Evolutionary conservation across 2,113 vertebrate species (phyloP), one percentile per base, ranked within the genome.

Genomic region (Brienomyrus longianalis): DNA sequence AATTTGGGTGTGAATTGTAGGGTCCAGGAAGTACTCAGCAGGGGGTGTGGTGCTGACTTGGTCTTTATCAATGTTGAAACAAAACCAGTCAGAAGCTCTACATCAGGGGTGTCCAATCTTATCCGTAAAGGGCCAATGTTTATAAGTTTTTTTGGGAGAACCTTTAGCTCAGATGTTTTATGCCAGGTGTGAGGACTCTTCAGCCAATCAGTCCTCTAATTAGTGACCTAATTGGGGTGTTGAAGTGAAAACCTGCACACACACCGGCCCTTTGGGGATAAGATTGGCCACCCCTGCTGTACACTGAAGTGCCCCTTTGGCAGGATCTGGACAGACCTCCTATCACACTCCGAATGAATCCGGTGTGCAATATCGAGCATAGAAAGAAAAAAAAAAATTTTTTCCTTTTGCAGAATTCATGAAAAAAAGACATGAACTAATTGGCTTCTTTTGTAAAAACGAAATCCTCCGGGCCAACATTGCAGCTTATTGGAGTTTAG

Each of bases 391-490:
- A 77, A 77, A n/a, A 11, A 39, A 39, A 1, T 0, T 17, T n/a
- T 77, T 62, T 90, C 50, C 59, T 43, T 31, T n/a, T 70, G 13
- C 4, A 88, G 59, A 86, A 43, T 87, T 8, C 10, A 86, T 45
- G 66, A 85, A 84, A 92, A 90, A 66, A 86, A 47, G 45, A 84
- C 45, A 84, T n/a, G 21, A 87, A 54, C 21, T 52, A 87, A 87
- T 54, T 87, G 85, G 27, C 51, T 52, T 84, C 54, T 31, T 17
- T 66, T 54, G 52, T 83, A 87, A 89, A 90, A 62, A 54, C 9
- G 4, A 87, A 39, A 87, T 87, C 48, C 85, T 87, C 48, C n/a
- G 39, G 48, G 85, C 85, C 85, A 54, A 39, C 51, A 87, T 87
- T 39, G 85, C 15, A 87, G 27, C 15, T 87, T 54, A 35, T 87